Evolutionary conservation across 2,888 invertebrate species (phyloP).

Genomic region (Oligia strigilis): DNA sequence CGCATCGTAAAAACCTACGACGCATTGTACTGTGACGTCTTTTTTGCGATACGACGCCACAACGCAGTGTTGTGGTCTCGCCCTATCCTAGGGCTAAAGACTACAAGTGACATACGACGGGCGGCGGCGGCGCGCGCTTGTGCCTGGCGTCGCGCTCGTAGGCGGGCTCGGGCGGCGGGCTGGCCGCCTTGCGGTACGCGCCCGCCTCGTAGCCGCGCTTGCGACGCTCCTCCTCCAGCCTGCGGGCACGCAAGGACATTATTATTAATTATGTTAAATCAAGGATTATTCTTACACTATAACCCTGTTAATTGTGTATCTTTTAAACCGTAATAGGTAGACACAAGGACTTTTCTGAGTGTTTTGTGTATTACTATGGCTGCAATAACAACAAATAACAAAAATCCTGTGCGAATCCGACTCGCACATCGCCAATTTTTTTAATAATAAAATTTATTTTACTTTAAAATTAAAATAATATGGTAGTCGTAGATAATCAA

Average conservation of each 20-base stretch:
- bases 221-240: constrained; percentile 91
- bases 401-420: not conserved
- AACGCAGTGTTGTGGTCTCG: no score
- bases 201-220: constrained; percentile 90
- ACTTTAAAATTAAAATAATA: not conserved
- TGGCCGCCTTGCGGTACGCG: constrained; percentile 84
- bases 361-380: no score
- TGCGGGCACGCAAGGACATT: constrained; percentile 42
- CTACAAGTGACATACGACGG: constrained; percentile 69
- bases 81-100: not conserved
- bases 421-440: no score
- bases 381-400: not conserved
- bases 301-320: no score
- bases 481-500: not conserved
- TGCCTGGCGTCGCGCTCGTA: constrained; percentile 85
- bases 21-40: no score
- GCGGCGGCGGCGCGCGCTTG: constrained; percentile 83
- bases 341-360: no score
- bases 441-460: no score
- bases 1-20: no score
- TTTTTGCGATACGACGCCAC: no score
- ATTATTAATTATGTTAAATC: not conserved
- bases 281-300: not conserved
- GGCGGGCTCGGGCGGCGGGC: constrained; percentile 83
- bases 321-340: no score